A percentile compares a stretch with the other conserved stretches of the same genome.
Evolutionary conservation across 2,797 vertebrate genomes (phyloP).

Genomic region (Pelobates cultripes): DNA sequence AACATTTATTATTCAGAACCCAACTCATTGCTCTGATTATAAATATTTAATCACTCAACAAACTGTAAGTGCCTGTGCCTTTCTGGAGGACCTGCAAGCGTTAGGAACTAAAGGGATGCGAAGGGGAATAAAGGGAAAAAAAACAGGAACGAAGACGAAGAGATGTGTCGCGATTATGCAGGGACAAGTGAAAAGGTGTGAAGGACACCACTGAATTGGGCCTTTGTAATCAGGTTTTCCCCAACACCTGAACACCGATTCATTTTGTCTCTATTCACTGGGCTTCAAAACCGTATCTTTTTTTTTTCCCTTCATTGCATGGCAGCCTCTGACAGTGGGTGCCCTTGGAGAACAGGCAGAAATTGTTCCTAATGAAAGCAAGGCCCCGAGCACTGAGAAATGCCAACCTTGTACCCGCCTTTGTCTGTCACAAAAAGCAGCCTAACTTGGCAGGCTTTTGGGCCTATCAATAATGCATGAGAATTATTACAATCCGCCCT

Average conservation of each 20-base stretch:
- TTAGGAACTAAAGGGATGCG: constrained; percentile 65
- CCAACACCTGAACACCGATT: constrained; percentile 69
- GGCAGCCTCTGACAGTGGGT: constrained; percentile 65
- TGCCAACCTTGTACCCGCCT: constrained; percentile 69
- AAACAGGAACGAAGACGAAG: constrained; percentile 53
- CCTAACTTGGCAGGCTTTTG: constrained; percentile 72
- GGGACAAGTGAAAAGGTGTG: constrained; percentile 66
- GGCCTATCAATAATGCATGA: constrained; percentile 80
- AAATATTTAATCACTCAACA: constrained; percentile 92
- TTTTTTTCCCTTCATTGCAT: constrained; percentile 59
- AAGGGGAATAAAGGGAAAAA: not conserved
- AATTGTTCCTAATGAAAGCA: constrained; percentile 70
- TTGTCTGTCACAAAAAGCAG: constrained; percentile 67
- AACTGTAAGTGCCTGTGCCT: constrained; percentile 83
- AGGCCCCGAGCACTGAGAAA: constrained; percentile 67
- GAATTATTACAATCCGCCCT: constrained; percentile 68
- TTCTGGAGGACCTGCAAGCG: constrained; percentile 78
- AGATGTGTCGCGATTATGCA: constrained; percentile 61
- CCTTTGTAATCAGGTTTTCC: constrained; percentile 67
- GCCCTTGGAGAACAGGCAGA: constrained; percentile 69
- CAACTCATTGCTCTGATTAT: constrained; percentile 86
- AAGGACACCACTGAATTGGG: constrained; percentile 67
- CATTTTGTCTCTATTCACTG: constrained; percentile 62
- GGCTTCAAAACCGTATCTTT: constrained; percentile 65
- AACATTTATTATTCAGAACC: constrained; percentile 88